Percentiles rank a stretch among this genome's conserved stretches.
These are phyloP conservation scores for Campoplex nolae DNA, from an alignment of 2,888 invertebrate genomes.

Conservation along the genomic window DNA sequence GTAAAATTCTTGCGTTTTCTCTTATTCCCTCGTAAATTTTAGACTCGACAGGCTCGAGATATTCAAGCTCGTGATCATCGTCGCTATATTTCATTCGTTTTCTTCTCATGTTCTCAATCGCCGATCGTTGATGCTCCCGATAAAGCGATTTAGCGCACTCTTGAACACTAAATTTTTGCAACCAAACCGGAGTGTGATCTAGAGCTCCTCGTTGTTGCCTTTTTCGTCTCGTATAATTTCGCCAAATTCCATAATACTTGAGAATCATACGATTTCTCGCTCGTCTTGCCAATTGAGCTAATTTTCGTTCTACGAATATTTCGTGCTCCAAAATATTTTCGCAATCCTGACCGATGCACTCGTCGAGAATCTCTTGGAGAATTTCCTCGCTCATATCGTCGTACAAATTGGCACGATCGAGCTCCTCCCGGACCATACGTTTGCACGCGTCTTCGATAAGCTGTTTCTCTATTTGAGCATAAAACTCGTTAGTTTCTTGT, in stretches of 20 bases:
- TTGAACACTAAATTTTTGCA: constrained; percentile 83
- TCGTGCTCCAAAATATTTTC: constrained; percentile 81
- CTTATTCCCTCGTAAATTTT: constrained; percentile 85
- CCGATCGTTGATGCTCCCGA: constrained; percentile 83
- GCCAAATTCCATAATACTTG: constrained; percentile 85
- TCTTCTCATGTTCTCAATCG: constrained; percentile 85
- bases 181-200: constrained; percentile 86
- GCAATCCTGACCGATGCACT: constrained; percentile 80
- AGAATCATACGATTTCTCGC: constrained; percentile 81
- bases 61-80: constrained; percentile 42
- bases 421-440: constrained; percentile 72
- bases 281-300: constrained; percentile 82
- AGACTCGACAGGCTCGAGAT: constrained; percentile 84
- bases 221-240: constrained; percentile 80
- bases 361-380: constrained; percentile 72
- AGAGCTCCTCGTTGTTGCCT: constrained; percentile 85
- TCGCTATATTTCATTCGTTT: constrained; percentile 75
- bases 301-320: constrained; percentile 79
- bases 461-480: constrained; percentile 72
- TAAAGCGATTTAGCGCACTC: constrained; percentile 85
- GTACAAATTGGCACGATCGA: constrained; percentile 70
- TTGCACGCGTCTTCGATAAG: constrained; percentile 75
- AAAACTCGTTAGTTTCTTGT: constrained; percentile 73
- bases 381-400: constrained; percentile 76
- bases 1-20: constrained; percentile 84